Evolutionary conservation across 2,888 invertebrate species (phyloP).

Genomic region (Boloria selene): DNA sequence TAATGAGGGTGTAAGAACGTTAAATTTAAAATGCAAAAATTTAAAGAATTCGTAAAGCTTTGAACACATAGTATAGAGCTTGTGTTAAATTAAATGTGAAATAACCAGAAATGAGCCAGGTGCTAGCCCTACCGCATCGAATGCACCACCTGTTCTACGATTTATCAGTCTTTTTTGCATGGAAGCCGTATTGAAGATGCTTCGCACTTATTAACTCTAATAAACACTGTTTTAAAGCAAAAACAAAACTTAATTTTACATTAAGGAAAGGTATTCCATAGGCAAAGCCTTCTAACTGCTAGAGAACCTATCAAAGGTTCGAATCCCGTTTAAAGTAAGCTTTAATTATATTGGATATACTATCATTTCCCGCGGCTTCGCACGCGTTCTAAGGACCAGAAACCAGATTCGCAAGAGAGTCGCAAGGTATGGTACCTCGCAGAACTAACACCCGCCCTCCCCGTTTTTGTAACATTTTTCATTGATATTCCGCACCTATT

Average conservation of each 20-base stretch:
- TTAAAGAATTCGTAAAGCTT: too few relatives aligned
- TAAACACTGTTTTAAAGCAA: background rate
- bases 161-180: slow-evolving; percentile 5
- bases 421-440: too few relatives aligned
- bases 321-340: background rate
- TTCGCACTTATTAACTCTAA: background rate
- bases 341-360: background rate
- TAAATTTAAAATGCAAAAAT: too few relatives aligned
- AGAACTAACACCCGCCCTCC: too few relatives aligned
- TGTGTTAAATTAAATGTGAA: slow-evolving; percentile 11
- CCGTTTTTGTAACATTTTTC: too few relatives aligned
- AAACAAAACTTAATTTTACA: too few relatives aligned
- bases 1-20: too few relatives aligned
- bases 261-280: too few relatives aligned
- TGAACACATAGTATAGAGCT: background rate
- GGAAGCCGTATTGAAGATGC: slow-evolving; percentile 8
- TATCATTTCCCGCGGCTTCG: too few relatives aligned
- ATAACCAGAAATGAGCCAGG: slow-evolving; percentile 9
- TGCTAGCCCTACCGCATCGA: slow-evolving; percentile 14
- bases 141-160: slow-evolving; percentile 9
- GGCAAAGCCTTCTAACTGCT: background rate
- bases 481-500: too few relatives aligned
- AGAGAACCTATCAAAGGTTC: background rate
- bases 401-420: too few relatives aligned
- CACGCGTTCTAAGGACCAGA: too few relatives aligned